Evolutionary conservation across 2,888 invertebrate genomes (phyloP).

Genomic region (Eupeodes luniger): DNA sequence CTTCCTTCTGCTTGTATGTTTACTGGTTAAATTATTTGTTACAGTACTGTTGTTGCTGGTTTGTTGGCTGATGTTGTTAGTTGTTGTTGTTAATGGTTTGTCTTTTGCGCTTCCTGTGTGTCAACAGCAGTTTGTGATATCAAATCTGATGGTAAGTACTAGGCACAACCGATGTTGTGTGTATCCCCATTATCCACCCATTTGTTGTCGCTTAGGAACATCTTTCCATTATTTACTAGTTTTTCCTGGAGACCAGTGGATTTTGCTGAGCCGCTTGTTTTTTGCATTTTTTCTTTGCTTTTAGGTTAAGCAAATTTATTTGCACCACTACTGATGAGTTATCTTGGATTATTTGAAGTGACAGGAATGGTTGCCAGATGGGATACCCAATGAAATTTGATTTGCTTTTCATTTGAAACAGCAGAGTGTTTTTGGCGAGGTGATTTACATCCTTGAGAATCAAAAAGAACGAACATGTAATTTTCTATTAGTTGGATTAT

Average conservation of each 20-base stretch:
- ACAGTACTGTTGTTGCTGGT: background rate
- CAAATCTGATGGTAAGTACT: constrained; percentile 52
- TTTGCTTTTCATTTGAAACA: no score
- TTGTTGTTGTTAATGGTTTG: constrained; percentile 6
- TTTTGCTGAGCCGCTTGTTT: background rate
- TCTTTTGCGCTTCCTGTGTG: constrained; percentile 62
- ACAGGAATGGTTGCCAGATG: background rate
- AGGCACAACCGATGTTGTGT: constrained; percentile 17
- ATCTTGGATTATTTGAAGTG: constrained; percentile 7
- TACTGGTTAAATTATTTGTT: constrained; percentile 9
- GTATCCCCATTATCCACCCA: constrained; percentile 15
- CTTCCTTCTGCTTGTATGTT: constrained; percentile 47
- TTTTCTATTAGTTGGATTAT: background rate
- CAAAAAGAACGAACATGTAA: background rate
- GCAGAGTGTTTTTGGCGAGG: background rate
- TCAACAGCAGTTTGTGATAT: constrained; percentile 68
- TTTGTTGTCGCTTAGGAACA: constrained; percentile 45
- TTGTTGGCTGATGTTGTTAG: background rate
- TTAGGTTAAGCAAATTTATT: constrained; percentile 64
- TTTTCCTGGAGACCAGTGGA: constrained; percentile 29
- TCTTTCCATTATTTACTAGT: constrained; percentile 70
- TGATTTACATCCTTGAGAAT: background rate
- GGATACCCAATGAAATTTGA: background rate
- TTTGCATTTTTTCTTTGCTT: background rate
- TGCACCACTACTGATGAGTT: constrained; percentile 53